These are phyloP conservation scores for Hypselothyrea guttata DNA, from an alignment of 2,888 invertebrate genomes.

Conservation along the genomic window DNA sequence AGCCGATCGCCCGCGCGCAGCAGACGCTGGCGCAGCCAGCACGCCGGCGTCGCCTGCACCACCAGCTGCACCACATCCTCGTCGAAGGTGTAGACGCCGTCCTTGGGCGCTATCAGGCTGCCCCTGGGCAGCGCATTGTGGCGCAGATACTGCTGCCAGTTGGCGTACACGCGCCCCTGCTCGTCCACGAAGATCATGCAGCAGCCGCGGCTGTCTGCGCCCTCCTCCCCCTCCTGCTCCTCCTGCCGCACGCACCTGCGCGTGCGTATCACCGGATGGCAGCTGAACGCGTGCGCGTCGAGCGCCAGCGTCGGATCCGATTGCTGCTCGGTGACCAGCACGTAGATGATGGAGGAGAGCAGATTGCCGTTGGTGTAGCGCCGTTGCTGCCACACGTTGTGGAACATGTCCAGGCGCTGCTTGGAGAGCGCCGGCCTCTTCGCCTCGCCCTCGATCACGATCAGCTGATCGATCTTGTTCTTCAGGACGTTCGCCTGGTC, in stretches of 20 bases:
- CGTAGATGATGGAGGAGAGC: conserved; percentile 72
- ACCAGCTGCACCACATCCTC: conserved; percentile 57
- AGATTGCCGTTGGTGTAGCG: conserved; percentile 69
- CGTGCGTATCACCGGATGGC: conserved; percentile 75
- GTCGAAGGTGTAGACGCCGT: conserved; percentile 78
- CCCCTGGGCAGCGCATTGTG: conserved; percentile 82
- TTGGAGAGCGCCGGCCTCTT: conserved; percentile 39
- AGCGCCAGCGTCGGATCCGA: conserved; percentile 34
- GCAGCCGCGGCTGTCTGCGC: conserved; percentile 63
- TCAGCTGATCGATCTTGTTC: conserved; percentile 50
- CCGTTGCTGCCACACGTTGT: conserved; percentile 71
- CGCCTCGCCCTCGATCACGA: conserved; percentile 19
- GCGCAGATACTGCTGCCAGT: conserved; percentile 81
- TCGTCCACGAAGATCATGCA: conserved; percentile 79
- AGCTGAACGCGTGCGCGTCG: conserved; percentile 52
- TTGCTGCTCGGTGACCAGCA: conserved; percentile 63
- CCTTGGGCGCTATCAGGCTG: conserved; percentile 81
- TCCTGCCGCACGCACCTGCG: conserved; percentile 77
- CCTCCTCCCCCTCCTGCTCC: no score
- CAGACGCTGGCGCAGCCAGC: conserved; percentile 32
- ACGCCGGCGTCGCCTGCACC: conserved; percentile 62
- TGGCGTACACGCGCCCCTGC: conserved; percentile 80
- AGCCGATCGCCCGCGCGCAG: conserved; percentile 57
- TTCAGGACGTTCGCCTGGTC: conserved; percentile 54
- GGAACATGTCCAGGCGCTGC: conserved; percentile 53